phyloP scores from a whole-genome alignment of 2,888 invertebrate species.

The Octodonta nipae region DNA sequence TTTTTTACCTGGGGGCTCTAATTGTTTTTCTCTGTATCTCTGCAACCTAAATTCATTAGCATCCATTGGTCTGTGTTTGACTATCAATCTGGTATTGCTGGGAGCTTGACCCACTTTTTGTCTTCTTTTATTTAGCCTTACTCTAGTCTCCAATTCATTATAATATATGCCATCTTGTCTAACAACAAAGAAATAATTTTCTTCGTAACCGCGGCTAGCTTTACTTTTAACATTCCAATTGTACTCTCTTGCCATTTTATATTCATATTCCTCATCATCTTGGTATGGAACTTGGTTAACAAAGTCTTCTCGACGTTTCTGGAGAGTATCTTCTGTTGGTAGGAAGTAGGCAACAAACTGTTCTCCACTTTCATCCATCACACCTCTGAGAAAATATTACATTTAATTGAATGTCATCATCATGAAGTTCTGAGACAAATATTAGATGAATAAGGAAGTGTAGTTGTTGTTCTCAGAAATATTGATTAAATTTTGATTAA shows the following conservation, averaged over 20 bases:
- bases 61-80: slow-evolving; percentile 77
- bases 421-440: too few species aligned
- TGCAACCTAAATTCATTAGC: slow-evolving; percentile 78
- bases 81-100: slow-evolving; percentile 72
- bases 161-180: slow-evolving; percentile 84
- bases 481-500: too few species aligned
- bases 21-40: slow-evolving; percentile 68
- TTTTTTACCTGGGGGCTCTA: slow-evolving; percentile 62
- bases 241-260: slow-evolving; percentile 94
- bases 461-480: too few species aligned
- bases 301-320: slow-evolving; percentile 75
- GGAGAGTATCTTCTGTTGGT: slow-evolving; percentile 83
- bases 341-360: slow-evolving; percentile 98
- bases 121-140: slow-evolving; percentile 82
- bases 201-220: slow-evolving; percentile 62
- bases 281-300: slow-evolving; percentile 63
- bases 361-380: slow-evolving; percentile 97
- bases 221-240: slow-evolving; percentile 99
- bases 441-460: too few species aligned
- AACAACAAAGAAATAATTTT: slow-evolving; percentile 91
- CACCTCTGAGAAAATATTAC: too few species aligned
- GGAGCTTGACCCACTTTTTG: slow-evolving; percentile 53
- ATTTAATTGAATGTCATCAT: too few species aligned
- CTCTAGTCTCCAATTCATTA: slow-evolving; percentile 89
- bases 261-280: slow-evolving; percentile 88